These are phyloP conservation scores for Limnephilus lunatus DNA, from an alignment of 2,888 invertebrate species.

Conservation along the genomic window DNA sequence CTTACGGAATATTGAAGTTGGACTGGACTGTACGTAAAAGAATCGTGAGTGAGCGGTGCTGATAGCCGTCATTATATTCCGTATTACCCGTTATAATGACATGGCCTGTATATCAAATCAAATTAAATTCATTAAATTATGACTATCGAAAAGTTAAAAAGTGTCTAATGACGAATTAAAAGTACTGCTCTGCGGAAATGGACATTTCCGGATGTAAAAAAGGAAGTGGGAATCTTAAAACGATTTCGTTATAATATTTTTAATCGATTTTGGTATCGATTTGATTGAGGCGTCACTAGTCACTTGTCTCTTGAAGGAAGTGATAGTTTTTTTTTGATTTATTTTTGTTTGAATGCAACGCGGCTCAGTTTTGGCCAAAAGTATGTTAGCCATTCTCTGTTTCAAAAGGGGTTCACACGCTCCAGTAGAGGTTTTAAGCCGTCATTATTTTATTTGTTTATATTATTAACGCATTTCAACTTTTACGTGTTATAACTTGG, in stretches of 20 bases:
- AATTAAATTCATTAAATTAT: constrained; percentile 11
- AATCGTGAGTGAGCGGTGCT: constrained; percentile 55
- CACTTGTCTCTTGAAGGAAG: background rate
- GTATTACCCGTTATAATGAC: constrained; percentile 29
- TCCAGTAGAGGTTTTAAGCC: background rate
- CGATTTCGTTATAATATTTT: background rate
- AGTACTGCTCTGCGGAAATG: background rate
- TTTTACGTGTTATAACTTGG: too few species aligned
- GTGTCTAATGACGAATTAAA: background rate
- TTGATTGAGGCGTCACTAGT: background rate
- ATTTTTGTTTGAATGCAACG: background rate
- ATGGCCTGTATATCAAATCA: background rate
- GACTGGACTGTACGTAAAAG: background rate
- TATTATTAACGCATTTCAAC: too few species aligned
- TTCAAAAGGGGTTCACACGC: background rate
- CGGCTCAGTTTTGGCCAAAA: too few species aligned
- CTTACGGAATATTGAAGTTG: background rate
- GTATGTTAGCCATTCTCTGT: background rate
- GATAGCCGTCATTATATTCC: constrained; percentile 25
- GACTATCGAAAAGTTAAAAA: background rate
- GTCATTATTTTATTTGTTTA: too few species aligned
- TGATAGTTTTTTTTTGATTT: background rate
- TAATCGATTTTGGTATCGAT: background rate
- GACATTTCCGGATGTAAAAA: constrained; percentile 6
- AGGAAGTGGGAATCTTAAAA: background rate